Conservation (phyloP, 2,888 invertebrate genomes). For the Dermolepida albohirtum region DNA sequence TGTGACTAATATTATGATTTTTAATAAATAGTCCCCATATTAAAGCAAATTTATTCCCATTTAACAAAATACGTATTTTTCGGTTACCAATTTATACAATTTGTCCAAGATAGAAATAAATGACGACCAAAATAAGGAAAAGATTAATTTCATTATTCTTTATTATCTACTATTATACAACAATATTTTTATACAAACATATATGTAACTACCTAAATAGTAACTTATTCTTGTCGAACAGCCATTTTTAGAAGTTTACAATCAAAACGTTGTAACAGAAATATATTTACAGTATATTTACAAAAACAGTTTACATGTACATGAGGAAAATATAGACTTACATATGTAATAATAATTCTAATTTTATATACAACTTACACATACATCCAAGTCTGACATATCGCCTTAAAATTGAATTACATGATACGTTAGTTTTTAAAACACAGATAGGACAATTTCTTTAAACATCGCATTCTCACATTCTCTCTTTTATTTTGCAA, state of each 20-base stretch:
- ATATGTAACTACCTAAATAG: slow-evolving; percentile 29
- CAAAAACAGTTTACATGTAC: slow-evolving; percentile 25
- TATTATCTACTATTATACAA: slow-evolving; percentile 38
- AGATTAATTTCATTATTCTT: slow-evolving; percentile 18
- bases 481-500: no score
- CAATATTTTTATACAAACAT: slow-evolving; percentile 36
- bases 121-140: slow-evolving; percentile 2
- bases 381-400: background rate
- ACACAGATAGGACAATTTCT: no score
- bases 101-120: no score
- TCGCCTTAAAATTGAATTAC: no score
- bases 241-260: slow-evolving; percentile 35
- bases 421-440: no score
- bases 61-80: no score
- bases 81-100: no score
- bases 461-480: no score
- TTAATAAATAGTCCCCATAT: no score
- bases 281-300: slow-evolving; percentile 32
- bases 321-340: slow-evolving; percentile 7
- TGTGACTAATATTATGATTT: no score
- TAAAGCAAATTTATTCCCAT: no score
- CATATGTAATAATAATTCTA: background rate
- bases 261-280: background rate
- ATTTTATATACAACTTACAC: slow-evolving; percentile 15
- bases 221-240: slow-evolving; percentile 28